Evolutionary conservation across 1,140 invertebrate species (phyloP), one percentile per base, ranked within the genome.

Genomic region (Drosophila tristis): DNA sequence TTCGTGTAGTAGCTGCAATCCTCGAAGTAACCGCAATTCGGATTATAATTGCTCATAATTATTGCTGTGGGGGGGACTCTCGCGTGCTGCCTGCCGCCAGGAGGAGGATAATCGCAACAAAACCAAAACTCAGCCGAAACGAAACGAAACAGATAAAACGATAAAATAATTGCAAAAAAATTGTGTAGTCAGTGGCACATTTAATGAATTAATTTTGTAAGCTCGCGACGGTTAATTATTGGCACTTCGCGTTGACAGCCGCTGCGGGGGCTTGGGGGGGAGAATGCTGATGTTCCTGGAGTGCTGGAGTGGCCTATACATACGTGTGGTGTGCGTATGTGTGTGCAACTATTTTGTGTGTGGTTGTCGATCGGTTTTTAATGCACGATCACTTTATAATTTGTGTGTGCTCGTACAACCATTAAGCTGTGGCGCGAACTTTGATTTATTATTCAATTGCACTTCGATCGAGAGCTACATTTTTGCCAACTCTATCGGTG

Each of bases 11-110:
- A 90, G 72, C 80, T 47, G 79, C 89, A 91, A 84, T 91, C 90
- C 76, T 91, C 90, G 61, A 90, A 91, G 79, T 91, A 91, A 82
- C 87, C 87, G 74, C 87, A 86, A 87, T 90, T 91, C 68, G 90
- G 87, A 91, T 91, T 91, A 86, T 91, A 91, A 84, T 91, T 90
- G 72, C 84, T 86, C 90, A 91, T 91, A 86, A 89, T 89, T 89
- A 74, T 64, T 42, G 53, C 53, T 67, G 23, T 16, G 23, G 23
- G 23, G 23, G 42, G 45, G 51, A n/a, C 45, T 61, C 61, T 84
- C 68, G 60, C 76, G 80, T 78, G 60, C 72, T 72, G 66, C 50
- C 68, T 64, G 70, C 42, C 54, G 61, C 50, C 44, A 60, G 26
- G 13, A 39, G 26, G 13, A 39, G 39, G 39, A 53, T 60, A 26